Percentiles rank a stretch among this genome's conserved stretches.
Evolutionary conservation across 2,797 vertebrate genomes (phyloP).

Genomic region (Carcharodon carcharias): DNA sequence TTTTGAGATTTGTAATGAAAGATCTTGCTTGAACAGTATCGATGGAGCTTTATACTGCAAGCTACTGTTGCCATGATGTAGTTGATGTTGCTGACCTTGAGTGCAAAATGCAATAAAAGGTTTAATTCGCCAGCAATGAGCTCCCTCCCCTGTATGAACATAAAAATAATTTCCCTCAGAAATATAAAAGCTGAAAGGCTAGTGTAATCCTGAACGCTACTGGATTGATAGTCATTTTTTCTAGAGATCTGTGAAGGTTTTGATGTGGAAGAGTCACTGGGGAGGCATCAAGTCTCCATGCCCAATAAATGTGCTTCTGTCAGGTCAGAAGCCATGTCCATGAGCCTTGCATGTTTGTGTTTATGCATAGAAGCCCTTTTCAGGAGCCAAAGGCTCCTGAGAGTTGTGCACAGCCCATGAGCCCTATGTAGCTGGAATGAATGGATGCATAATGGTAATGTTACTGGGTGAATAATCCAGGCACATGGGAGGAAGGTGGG

Average conservation of each 20-base stretch:
- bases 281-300: not conserved
- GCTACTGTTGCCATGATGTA: not conserved
- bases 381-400: not conserved
- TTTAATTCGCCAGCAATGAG: not conserved
- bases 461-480: not conserved
- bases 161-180: not conserved
- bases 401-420: not conserved
- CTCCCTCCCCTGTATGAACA: not conserved
- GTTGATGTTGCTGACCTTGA: not conserved
- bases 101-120: not conserved
- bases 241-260: not conserved
- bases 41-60: not conserved
- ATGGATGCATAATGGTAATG: not conserved
- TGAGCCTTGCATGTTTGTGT: not conserved
- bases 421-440: too few relatives aligned
- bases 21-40: not conserved
- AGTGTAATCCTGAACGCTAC: not conserved
- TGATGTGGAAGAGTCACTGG: not conserved
- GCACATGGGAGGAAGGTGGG: too few relatives aligned
- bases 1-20: not conserved
- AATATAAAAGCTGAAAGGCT: not conserved
- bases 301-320: not conserved
- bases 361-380: not conserved
- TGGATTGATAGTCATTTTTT: not conserved
- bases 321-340: not conserved